Evolutionary conservation across 92 coral and sea anemone genomes (phyloP), one percentile per base, ranked within the genome.

Genomic region (Bergia puertoricense): DNA sequence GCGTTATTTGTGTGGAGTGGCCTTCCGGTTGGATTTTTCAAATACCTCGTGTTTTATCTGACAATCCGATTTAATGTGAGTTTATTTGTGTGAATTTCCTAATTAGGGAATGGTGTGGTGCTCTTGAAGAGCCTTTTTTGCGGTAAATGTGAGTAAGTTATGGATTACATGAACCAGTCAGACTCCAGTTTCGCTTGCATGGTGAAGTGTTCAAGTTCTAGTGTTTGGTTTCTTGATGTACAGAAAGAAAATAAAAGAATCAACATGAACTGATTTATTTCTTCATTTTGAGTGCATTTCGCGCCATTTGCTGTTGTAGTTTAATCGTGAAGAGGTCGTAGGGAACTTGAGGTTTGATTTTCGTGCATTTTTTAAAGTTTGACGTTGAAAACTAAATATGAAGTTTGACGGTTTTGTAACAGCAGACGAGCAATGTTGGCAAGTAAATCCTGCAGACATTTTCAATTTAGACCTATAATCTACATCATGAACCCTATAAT

Each of bases 201-300:
- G 80, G 10, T 7, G 4, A 40, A 18, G 44, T 43, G 44, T 41
- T 79, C 5, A 23, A 23, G 42, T 73, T 10, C 14, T 51, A 37
- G 0, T 48, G 38, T n/a, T 54, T 22, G 1, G 62, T 13, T 79
- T 46, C 38, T 79, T 36, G 30, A 62, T 79, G 40, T 79, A 79
- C 16, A 79, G 68, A 79, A 79, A 46, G 57, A 13, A 76, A 79
- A 79, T 46, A 46, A 45, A 48, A 48, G 16, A 20, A 22, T 46
- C 16, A n/a, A 46, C 40, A 79, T 39, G 43, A 79, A 9, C 43
- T 48, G 82, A 14, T 50, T 79, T 10, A 8, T 9, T 46, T 79
- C 66, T 79, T 78, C 41, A 48, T 79, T 67, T 9, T 79, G 50
- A 67, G 67, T 79, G 82, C 82, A 23, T 59, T 15, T n/a, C 82